Evolutionary conservation across 30 jellyfish, hydroid and myxozoan species (phyloP).

Genomic region (Aurelia aurita): DNA sequence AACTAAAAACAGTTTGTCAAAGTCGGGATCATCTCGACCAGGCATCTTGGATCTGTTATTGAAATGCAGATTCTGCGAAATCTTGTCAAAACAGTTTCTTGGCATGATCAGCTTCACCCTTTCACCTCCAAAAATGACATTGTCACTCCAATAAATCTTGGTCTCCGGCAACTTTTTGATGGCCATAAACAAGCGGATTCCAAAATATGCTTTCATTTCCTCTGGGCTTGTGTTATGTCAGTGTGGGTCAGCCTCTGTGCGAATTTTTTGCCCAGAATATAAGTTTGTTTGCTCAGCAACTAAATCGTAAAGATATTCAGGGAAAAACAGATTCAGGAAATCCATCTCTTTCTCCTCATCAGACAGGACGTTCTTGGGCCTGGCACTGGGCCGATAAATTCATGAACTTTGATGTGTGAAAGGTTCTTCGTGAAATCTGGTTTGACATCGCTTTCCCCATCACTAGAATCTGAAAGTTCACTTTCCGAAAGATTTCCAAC

Average conservation of each 20-base stretch:
- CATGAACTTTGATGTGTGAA: not conserved
- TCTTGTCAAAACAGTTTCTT: conserved; percentile 8
- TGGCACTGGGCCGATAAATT: not conserved
- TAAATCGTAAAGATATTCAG: too few species aligned
- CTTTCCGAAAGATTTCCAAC: conserved; percentile 5
- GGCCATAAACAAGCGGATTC: conserved; percentile 3
- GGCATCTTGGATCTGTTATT: conserved; percentile 18
- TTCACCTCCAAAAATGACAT: not conserved
- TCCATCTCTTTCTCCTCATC: not conserved
- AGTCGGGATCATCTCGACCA: not conserved
- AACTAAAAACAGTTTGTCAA: conserved; percentile 7
- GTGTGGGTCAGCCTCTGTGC: not conserved
- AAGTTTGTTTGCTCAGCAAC: too few species aligned
- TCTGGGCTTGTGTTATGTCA: not conserved
- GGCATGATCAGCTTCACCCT: not conserved
- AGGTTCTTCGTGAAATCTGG: not conserved
- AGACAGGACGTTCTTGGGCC: not conserved
- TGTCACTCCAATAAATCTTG: not conserved
- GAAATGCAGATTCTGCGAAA: not conserved
- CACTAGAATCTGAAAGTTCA: not conserved
- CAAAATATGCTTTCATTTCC: not conserved
- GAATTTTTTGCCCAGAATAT: not conserved
- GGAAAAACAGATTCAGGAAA: not conserved
- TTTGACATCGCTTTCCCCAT: conserved; percentile 3
- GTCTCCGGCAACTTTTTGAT: not conserved